Evolutionary conservation across 1,140 invertebrate species (phyloP).

Genomic region (Aporrectodea caliginosa): DNA sequence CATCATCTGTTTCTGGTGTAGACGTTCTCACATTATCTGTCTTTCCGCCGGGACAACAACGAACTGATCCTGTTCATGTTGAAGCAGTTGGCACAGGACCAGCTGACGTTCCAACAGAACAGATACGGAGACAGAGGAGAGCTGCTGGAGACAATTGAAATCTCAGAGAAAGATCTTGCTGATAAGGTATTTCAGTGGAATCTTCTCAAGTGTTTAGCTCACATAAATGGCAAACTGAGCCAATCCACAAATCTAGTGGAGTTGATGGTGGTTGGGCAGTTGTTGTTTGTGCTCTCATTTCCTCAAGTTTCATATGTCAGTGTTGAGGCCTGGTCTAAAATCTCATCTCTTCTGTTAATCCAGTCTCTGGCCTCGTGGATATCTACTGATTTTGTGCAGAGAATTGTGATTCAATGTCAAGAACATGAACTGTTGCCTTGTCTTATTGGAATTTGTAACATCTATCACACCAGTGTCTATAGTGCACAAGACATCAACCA

Average conservation of each 20-base stretch:
- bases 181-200: constrained; percentile 65
- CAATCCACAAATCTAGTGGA: neutral
- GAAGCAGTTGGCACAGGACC: constrained; percentile 86
- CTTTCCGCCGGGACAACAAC: constrained; percentile 92
- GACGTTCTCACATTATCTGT: constrained; percentile 88
- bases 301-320: neutral
- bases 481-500: too few species aligned
- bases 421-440: neutral
- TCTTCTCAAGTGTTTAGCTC: neutral
- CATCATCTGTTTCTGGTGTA: constrained; percentile 58
- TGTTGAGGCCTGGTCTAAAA: neutral
- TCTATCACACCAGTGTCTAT: too few species aligned
- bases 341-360: neutral
- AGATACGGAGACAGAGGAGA: constrained; percentile 64
- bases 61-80: constrained; percentile 93
- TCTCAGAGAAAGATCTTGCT: constrained; percentile 84
- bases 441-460: too few species aligned
- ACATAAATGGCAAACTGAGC: neutral
- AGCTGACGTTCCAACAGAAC: constrained; percentile 78
- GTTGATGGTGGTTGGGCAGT: neutral
- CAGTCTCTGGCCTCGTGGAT: neutral
- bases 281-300: neutral
- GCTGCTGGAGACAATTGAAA: constrained; percentile 64
- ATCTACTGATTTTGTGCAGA: too few species aligned
- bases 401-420: too few species aligned